Base-by-base conservation (phyloP, 2,113 vertebrate species). In the Petrocephalus microphthalmus region DNA sequence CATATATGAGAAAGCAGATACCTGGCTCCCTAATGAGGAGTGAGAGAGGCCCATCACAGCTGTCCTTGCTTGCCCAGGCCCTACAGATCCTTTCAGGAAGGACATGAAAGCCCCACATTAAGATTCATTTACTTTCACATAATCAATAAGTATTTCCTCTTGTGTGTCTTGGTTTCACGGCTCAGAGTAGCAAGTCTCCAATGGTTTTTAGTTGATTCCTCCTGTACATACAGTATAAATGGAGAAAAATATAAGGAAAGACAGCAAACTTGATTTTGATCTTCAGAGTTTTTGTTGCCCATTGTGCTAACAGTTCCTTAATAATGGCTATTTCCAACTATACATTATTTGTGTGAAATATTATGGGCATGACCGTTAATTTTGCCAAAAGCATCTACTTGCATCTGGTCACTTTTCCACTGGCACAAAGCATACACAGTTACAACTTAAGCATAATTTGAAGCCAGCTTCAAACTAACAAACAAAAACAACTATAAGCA, bases 61-160 rank as follows among this genome's bases (percentile, higher is more conserved):
- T 47, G 17, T 42, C 20, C 52, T 19, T 33, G 51, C 84, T n/a
- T 47, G 19, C 37, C 47, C 10, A 47, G 57, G 8, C 29, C 25
- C 42, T 85, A 25, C 49, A 60, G 13, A 45, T 42, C 49, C 84
- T 42, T 85, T 85, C 19, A 60, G 56, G 56, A 60, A 86, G 53
- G 37, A 37, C 33, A 60, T 42, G 29, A 45, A 64, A 86, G 37
- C 37, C 42, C n/a, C 33, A 45, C 56, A 22, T 42, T 57, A 57
- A 15, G 51, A 57, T 42, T 42, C 33, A 25, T 86, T 60, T 54
- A 85, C 53, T 22, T 86, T 60, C 56, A n/a, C 17, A 0, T 54
- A 85, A 85, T 85, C 84, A 8, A 85, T 85, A 85, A 83, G 37
- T 33, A 85, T 53, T 85, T 85, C 84, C 51, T 85, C 51, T 85